Percentiles rank a stretch among this genome's conserved stretches.
Evolutionary conservation across 53 echinoderm and acorn worm genomes (phyloP).

Genomic region (Zoroaster sp.): DNA sequence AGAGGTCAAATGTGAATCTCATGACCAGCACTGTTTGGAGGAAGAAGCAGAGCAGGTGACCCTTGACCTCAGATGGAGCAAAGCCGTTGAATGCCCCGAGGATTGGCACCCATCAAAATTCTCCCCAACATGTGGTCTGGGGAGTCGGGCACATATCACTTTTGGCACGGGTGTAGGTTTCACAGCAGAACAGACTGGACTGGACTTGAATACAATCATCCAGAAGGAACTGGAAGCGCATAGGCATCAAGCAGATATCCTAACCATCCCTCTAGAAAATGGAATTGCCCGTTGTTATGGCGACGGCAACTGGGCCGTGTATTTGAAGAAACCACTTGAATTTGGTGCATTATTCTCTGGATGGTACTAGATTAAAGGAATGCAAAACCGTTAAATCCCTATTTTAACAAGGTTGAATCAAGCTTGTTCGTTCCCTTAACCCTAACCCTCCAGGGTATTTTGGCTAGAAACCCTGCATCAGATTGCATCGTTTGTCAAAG

Average conservation of each 20-base stretch:
- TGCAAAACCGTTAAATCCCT: background rate
- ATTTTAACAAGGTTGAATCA: too few species aligned
- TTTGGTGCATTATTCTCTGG: slow-evolving; percentile 62
- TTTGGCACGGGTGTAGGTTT: slow-evolving; percentile 53
- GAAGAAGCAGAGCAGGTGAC: background rate
- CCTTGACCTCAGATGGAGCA: background rate
- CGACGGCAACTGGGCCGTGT: slow-evolving; percentile 78
- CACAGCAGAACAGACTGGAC: slow-evolving; percentile 77
- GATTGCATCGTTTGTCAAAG: too few species aligned
- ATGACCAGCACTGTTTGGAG: background rate
- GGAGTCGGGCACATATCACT: slow-evolving; percentile 85
- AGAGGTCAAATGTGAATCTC: background rate
- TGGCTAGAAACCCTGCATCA: too few species aligned
- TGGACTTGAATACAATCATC: slow-evolving; percentile 73
- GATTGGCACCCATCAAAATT: slow-evolving; percentile 63
- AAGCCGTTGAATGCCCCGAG: background rate
- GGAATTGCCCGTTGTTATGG: slow-evolving; percentile 73
- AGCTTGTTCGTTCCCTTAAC: too few species aligned
- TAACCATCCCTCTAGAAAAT: slow-evolving; percentile 19
- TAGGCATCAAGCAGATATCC: background rate
- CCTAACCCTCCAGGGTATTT: too few species aligned
- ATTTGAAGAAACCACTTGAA: slow-evolving; percentile 55
- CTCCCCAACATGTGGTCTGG: slow-evolving; percentile 83
- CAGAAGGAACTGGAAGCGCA: slow-evolving; percentile 64
- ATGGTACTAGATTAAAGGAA: slow-evolving; percentile 48